Percentiles rank a stretch among this genome's conserved stretches.
These are phyloP conservation scores for Drosophila ananassae DNA, from an alignment of 1,140 invertebrate species.

Conservation along the genomic window DNA sequence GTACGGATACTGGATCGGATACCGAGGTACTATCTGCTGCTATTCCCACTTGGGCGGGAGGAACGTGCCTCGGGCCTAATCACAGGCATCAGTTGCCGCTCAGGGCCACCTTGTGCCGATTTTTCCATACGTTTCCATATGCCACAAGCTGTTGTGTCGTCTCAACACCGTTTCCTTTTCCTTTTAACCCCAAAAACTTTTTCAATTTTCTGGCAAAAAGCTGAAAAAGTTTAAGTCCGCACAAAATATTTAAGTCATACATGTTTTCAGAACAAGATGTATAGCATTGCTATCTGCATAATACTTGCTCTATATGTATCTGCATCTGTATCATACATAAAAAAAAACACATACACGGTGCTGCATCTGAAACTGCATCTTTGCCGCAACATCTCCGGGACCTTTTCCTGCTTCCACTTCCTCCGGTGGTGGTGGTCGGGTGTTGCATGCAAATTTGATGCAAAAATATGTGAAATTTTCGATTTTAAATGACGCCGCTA, in stretches of 20 bases:
- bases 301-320: slow-evolving; percentile 38
- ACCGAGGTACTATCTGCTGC: slow-evolving; percentile 26
- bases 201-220: slow-evolving; percentile 43
- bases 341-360: slow-evolving; percentile 5
- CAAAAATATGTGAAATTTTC: slow-evolving; percentile 81
- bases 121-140: background rate
- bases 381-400: slow-evolving; percentile 19
- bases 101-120: slow-evolving; percentile 34
- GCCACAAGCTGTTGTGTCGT: slow-evolving; percentile 17
- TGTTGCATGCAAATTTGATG: slow-evolving; percentile 77
- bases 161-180: background rate
- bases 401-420: slow-evolving; percentile 17
- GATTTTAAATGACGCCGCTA: slow-evolving; percentile 69
- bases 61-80: slow-evolving; percentile 72
- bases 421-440: slow-evolving; percentile 8
- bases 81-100: slow-evolving; percentile 59
- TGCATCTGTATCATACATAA: slow-evolving; percentile 27
- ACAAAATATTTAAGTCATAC: slow-evolving; percentile 32
- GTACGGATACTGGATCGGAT: background rate
- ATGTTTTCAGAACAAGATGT: slow-evolving; percentile 16
- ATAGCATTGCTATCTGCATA: slow-evolving; percentile 39
- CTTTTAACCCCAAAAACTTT: slow-evolving; percentile 16
- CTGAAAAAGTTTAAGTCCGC: slow-evolving; percentile 23
- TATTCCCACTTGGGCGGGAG: slow-evolving; percentile 4
- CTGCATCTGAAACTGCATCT: slow-evolving; percentile 43